phyloP scores from a whole-genome alignment of 2,113 vertebrate genomes.

The Phrynosoma platyrhinos region DNA sequence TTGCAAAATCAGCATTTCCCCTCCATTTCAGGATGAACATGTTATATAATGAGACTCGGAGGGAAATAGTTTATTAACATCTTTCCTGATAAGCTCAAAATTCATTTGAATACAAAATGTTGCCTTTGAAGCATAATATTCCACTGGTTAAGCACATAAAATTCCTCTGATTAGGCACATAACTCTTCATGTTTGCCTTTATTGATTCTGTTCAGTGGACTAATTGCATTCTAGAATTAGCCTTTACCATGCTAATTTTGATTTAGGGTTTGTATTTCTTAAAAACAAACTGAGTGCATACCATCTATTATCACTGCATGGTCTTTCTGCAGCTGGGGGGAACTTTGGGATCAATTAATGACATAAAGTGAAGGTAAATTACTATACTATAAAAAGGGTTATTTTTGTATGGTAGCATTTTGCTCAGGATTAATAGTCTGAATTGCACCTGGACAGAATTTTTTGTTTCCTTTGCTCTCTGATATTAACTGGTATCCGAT shows the following conservation, averaged over 20 bases:
- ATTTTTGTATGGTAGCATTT: constrained; percentile 61
- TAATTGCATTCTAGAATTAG: constrained; percentile 67
- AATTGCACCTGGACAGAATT: constrained; percentile 50
- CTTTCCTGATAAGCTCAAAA: constrained; percentile 52
- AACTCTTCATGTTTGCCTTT: constrained; percentile 70
- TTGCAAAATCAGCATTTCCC: constrained; percentile 28
- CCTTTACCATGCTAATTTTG: constrained; percentile 76
- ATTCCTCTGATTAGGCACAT: constrained; percentile 54
- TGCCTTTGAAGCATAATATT: constrained; percentile 53
- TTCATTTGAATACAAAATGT: constrained; percentile 55
- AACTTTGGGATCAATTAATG: constrained; percentile 65
- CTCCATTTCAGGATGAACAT: constrained; percentile 35
- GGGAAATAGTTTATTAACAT: constrained; percentile 47
- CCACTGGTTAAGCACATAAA: constrained; percentile 48
- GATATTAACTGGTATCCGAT: constrained; percentile 41
- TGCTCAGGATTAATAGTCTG: constrained; percentile 53
- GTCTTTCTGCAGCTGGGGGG: constrained; percentile 65
- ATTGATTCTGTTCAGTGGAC: constrained; percentile 68
- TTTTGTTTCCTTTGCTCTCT: constrained; percentile 48
- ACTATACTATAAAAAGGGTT: constrained; percentile 58
- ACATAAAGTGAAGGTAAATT: constrained; percentile 69
- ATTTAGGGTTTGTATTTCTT: constrained; percentile 75
- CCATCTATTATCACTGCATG: constrained; percentile 70
- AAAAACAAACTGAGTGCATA: constrained; percentile 71
- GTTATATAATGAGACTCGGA: constrained; percentile 34